phyloP scores from a whole-genome alignment of 2,113 vertebrate genomes.

The Psettodes erumei region DNA sequence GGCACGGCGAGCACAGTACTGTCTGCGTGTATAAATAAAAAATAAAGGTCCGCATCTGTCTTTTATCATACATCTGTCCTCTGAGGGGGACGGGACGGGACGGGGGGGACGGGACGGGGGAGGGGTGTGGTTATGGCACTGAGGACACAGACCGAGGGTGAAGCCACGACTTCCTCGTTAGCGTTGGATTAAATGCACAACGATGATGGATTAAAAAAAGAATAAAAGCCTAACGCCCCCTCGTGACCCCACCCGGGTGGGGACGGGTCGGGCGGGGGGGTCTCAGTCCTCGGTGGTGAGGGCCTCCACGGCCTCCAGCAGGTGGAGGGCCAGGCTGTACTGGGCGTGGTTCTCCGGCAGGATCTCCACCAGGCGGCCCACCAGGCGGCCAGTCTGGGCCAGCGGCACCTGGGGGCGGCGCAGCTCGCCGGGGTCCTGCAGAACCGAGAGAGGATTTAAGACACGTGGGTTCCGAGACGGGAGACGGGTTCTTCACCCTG shows the following conservation, averaged over 20 bases:
- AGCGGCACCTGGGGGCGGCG: constrained; percentile 88
- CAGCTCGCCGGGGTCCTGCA: constrained; percentile 92
- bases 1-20: constrained; percentile 64
- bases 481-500: neutral
- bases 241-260: too few species aligned
- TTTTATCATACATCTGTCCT: constrained; percentile 59
- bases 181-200: constrained; percentile 53
- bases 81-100: neutral
- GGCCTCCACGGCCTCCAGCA: constrained; percentile 90
- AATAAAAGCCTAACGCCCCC: constrained; percentile 57
- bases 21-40: constrained; percentile 71
- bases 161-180: too few species aligned
- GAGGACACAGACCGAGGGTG: neutral
- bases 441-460: neutral
- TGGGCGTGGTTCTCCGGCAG: constrained; percentile 95
- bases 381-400: constrained; percentile 85
- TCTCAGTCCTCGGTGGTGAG: constrained; percentile 76
- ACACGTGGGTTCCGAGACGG: too few species aligned
- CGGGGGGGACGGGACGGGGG: too few species aligned
- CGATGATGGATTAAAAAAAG: constrained; percentile 48
- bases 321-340: constrained; percentile 92
- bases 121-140: constrained; percentile 30
- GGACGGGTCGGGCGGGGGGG: neutral
- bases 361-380: constrained; percentile 91
- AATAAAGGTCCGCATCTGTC: constrained; percentile 61